Base-by-base conservation (phyloP, 1,140 invertebrate species). In the Aricia agestis region DNA sequence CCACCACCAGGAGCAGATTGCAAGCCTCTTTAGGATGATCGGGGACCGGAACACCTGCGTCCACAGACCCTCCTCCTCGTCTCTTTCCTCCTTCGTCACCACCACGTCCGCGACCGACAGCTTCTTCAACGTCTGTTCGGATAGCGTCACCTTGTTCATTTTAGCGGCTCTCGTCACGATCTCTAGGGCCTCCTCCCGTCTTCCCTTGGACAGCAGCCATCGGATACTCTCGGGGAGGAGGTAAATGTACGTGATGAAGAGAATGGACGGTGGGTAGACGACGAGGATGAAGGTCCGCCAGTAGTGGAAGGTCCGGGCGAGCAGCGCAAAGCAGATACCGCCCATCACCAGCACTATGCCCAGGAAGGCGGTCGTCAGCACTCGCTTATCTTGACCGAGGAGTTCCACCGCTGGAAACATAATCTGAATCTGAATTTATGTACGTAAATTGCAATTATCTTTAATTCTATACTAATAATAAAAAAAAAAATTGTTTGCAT, bases 141-240 rank as follows among this genome's bases (percentile, higher is more conserved):
- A 92, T 36, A 94, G 77, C 10, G 92, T 90, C 7, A 93, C 92
- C 2, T 94, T 94, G 76, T 97, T 97, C 66, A 95, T 93, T 71
- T 92, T 93, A 0, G 95, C 94, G 2, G 94, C 94, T 76, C 91
- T 93, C 18, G 91, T 88, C 41, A 95, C 91, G 19, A 95, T 93
- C 19, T 91, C 84, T 19, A 93, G 92, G 7, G 94, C 95, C 77
- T 95, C 93, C 9, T 95, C 92, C 72, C 94, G 94, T 73, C 94
- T 93, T 10, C 95, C 94, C 63, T 95, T 94, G 0, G 95, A 94
- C 19, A 97, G 78, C 6, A 97, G 89, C 96, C 96, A 97, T 72
- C 88, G 76, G n/a, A 90, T 89, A 67, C 88, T 90, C 66, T 90
- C 88, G 0, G 88, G 88, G 1, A 90, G 72, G 15, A 90, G 66